phyloP scores from a whole-genome alignment of 2,888 invertebrate species.

The Leptinotarsa tumamoca region DNA sequence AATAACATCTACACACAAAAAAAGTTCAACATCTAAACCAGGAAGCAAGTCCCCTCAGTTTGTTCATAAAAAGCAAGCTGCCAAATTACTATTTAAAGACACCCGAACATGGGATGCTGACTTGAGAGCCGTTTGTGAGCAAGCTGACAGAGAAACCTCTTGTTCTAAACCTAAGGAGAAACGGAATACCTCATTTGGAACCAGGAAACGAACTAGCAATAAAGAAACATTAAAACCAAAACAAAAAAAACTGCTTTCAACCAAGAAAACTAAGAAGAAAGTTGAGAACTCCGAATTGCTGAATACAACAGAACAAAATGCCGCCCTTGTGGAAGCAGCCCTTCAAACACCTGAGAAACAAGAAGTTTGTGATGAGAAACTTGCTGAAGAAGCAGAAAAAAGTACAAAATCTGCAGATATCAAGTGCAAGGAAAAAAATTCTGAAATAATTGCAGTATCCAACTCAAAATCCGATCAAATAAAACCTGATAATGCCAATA shows the following conservation, averaged over 20 bases:
- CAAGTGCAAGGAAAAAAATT: not conserved
- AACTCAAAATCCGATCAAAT: conserved; percentile 58
- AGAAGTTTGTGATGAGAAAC: conserved; percentile 31
- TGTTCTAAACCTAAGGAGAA: not conserved
- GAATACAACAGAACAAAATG: conserved; percentile 37
- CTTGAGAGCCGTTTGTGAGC: conserved; percentile 46
- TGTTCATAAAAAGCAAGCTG: conserved; percentile 39
- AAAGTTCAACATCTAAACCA: conserved; percentile 15
- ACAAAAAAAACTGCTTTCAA: conserved; percentile 27
- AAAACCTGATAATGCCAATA: conserved; percentile 52
- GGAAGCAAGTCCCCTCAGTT: conserved; percentile 10
- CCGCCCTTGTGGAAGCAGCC: conserved; percentile 38
- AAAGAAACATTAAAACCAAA: not conserved
- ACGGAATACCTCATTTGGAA: not conserved
- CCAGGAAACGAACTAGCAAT: not conserved
- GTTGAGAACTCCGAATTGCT: conserved; percentile 31
- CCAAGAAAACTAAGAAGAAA: conserved; percentile 31
- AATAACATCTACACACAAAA: conserved; percentile 40
- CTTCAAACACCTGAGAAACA: conserved; percentile 31
- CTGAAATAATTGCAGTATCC: conserved; percentile 44
- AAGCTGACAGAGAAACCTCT: conserved; percentile 8
- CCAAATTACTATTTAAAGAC: conserved; percentile 29
- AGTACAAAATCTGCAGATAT: not conserved
- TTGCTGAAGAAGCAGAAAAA: conserved; percentile 8
- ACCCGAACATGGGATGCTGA: conserved; percentile 55